These are phyloP conservation scores for Acanthosepion esculentum DNA, from an alignment of 2,888 invertebrate species.

Conservation along the genomic window DNA sequence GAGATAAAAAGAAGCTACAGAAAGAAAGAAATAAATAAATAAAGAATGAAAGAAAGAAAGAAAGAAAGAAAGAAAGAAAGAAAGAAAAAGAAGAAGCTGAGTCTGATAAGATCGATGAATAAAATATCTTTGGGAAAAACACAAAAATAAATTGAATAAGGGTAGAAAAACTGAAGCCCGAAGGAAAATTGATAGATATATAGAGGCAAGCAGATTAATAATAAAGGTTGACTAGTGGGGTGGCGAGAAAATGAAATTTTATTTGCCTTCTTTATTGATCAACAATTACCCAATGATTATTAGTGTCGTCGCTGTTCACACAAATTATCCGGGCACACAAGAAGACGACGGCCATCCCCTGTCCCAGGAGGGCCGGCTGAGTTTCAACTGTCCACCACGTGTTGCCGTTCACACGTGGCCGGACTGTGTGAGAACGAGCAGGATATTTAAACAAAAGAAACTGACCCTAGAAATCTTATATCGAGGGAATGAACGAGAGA, in stretches of 20 bases:
- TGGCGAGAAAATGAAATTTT: not conserved
- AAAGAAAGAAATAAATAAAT: no score
- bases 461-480: not conserved
- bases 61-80: not conserved
- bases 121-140: not conserved
- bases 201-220: not conserved
- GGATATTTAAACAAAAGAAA: not conserved
- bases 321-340: not conserved
- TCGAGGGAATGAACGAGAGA: not conserved
- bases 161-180: not conserved
- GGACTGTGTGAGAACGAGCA: not conserved
- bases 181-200: not conserved
- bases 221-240: not conserved
- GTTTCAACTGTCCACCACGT: not conserved
- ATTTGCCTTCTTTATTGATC: not conserved
- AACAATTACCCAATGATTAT: not conserved
- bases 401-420: conserved; percentile 1
- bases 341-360: not conserved
- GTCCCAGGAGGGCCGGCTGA: not conserved
- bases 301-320: not conserved
- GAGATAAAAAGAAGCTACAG: not conserved
- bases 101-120: not conserved
- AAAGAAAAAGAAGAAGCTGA: not conserved
- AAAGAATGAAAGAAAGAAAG: not conserved
- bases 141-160: not conserved